Percentiles rank a stretch among this genome's conserved stretches.
Evolutionary conservation across 2,888 invertebrate genomes (phyloP).

Genomic region (Nephrocerus scutellatus): DNA sequence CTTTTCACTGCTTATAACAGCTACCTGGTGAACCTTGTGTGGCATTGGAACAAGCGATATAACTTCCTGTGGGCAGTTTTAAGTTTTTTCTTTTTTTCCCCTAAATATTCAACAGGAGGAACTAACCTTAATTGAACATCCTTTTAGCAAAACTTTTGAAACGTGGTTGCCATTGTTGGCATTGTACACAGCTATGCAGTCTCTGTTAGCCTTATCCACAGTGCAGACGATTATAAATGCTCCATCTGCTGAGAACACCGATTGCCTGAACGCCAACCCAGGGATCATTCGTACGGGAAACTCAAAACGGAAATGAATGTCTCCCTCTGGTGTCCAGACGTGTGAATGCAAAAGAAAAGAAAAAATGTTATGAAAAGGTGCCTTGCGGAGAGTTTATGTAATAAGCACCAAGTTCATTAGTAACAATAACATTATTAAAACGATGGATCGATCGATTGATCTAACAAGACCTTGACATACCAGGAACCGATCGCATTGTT

Average conservation of each 20-base stretch:
- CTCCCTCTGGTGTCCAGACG: conserved; percentile 67
- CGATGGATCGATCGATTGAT: not conserved
- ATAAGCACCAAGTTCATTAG: not conserved
- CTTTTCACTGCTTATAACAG: conserved; percentile 83
- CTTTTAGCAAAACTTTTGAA: conserved; percentile 49
- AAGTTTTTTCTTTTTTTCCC: not conserved
- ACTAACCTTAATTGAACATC: conserved; percentile 53
- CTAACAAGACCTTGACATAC: conserved; percentile 45
- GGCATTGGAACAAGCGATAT: conserved; percentile 71
- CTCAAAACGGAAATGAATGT: conserved; percentile 71
- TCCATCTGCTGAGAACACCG: conserved; percentile 76
- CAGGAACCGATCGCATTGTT: conserved; percentile 65
- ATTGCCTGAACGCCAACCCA: conserved; percentile 64
- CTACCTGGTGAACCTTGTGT: conserved; percentile 77
- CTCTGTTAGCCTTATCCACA: conserved; percentile 73
- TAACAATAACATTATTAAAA: not conserved
- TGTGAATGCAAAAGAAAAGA: conserved; percentile 8
- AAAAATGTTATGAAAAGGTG: not conserved
- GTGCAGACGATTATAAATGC: conserved; percentile 70
- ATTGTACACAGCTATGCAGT: conserved; percentile 76
- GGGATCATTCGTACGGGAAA: conserved; percentile 68
- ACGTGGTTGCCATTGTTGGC: conserved; percentile 65
- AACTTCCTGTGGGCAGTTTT: conserved; percentile 56
- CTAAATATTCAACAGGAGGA: not conserved
- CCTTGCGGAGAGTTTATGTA: not conserved